Conservation (phyloP, 2,888 invertebrate species). For the Ectemnius lituratus region DNA sequence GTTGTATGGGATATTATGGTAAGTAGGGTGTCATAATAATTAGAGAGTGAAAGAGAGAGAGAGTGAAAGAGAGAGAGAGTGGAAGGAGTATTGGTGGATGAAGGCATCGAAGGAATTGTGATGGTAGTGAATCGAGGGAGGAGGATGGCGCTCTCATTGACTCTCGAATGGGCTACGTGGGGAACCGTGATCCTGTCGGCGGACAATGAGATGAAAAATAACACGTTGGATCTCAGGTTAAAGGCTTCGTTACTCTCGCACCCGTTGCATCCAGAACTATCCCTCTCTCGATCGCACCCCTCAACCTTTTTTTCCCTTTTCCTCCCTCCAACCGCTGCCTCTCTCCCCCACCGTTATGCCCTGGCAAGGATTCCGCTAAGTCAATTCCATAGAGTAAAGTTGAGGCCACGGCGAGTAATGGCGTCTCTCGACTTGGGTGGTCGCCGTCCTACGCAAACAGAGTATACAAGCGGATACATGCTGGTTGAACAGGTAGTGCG, state of each 20-base stretch:
- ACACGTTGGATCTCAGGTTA: constrained; percentile 60
- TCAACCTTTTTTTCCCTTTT: constrained; percentile 21
- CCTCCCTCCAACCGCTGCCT: not conserved
- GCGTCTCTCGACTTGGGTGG: constrained; percentile 73
- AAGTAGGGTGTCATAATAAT: not conserved
- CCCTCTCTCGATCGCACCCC: constrained; percentile 24
- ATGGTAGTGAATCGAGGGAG: constrained; percentile 23
- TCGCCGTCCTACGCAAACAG: constrained; percentile 74
- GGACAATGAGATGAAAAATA: constrained; percentile 71
- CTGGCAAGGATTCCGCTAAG: constrained; percentile 68
- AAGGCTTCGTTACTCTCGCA: constrained; percentile 40
- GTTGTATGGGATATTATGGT: too few relatives aligned
- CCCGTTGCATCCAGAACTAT: constrained; percentile 34
- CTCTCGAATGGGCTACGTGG: constrained; percentile 47
- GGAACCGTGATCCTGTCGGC: constrained; percentile 61
- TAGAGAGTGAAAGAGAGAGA: not conserved
- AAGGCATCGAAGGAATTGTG: not conserved
- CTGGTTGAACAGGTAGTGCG: constrained; percentile 67
- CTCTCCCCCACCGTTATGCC: not conserved
- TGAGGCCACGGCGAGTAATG: constrained; percentile 63
- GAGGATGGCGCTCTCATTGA: constrained; percentile 38
- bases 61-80: not conserved
- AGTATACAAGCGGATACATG: constrained; percentile 58
- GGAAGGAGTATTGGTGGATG: not conserved
- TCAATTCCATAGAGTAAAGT: constrained; percentile 63